Base-by-base conservation (phyloP, 2,888 invertebrate genomes). In the Drosophila suboccidentalis region DNA sequence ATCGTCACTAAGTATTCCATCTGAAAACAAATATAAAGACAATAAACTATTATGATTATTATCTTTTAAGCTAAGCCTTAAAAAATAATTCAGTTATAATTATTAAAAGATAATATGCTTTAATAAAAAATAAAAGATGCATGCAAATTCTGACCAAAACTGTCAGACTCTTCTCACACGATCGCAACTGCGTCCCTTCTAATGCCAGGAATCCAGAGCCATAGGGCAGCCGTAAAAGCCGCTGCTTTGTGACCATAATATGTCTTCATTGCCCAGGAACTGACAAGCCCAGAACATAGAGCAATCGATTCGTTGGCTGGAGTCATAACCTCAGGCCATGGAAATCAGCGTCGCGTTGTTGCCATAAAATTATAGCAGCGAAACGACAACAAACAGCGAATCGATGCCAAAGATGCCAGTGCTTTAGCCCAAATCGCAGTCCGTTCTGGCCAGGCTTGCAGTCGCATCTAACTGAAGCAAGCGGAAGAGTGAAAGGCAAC, bases 261-360 rank as follows among this genome's bases (percentile, higher is more conserved):
- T 74, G 63, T 77, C 77, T 77, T 78, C 60, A 71, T 77, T 77
- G 73, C 8, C 60, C 60, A 54, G 60, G 36, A 67, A 76, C 75
- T 72, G 72, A 66, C 75, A 76, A 65, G 59, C 53, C 43, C 22
- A 47, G 15, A 58, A 70, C 64, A 55, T 13, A 71, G 32, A 29
- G 46, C 57, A 59, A 72, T 60, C 54, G 47, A 47, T 32, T 50
- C 22, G 70, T 58, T 43, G 55, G 43, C 41, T 63, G 60, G 36
- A 86, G 71, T 77, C 71, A 50, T 62, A 67, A 53, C 66, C 69
- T 10, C 46, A 10, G 77, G 87, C 64, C 61, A 70, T 77, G 76
- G 74, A 84, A 84, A 84, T 84, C 71, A 74, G 64, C 76, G 66
- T 71, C 65, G 71, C 61, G 58, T 65, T 67, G 68, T 75, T 53